Base-by-base conservation (phyloP, 2,797 vertebrate genomes). In the Glyptemys insculpta region DNA sequence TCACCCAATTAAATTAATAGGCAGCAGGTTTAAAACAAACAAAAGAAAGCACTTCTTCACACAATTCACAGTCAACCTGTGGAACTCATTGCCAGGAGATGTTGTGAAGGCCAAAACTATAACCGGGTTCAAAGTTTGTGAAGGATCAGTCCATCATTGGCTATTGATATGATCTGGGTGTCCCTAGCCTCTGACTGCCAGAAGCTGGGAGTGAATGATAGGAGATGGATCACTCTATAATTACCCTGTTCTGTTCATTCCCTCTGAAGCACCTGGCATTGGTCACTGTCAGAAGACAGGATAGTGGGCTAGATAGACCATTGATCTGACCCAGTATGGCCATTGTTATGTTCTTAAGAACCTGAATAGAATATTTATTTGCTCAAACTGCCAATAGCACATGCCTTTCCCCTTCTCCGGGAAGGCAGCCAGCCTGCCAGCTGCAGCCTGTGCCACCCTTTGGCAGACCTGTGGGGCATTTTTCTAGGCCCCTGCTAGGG, bases 341-440 rank as follows among this genome's bases (percentile, higher is more conserved):
- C 37, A 12, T 25, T 41, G 10, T 72, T 72, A 72, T 72, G 37
- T 23, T 72, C 68, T 72, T 27, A 62, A 15, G 62, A 83, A 96
- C 85, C 85, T 83, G 88, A 81, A 93, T 6, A 41, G 59, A 95
- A 44, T 10, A 79, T 53, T 83, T 50, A 59, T 62, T 89, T 86
- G 78, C 78, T 96, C 89, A 85, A 88, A 59, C 34, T 79, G 91
- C 49, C 50, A 85, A 68, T 87, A 83, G 1, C 0, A 90, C 81
- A 81, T 0, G 0, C 87, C 68, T 96, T 92, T 94, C 92, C 54
- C 83, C 44, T 83, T 85, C 91, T 80, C 97, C 95, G 96, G 96
- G 96, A 97, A 93, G 47, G 49, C 84, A 96, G 96, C 93, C 96
- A 97, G 96, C 79, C 62, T 95, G 92, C 83, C 97, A 98, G 96